Evolutionary conservation across 2,797 vertebrate genomes (phyloP).

Genomic region (Hippoglossus hippoglossus): DNA sequence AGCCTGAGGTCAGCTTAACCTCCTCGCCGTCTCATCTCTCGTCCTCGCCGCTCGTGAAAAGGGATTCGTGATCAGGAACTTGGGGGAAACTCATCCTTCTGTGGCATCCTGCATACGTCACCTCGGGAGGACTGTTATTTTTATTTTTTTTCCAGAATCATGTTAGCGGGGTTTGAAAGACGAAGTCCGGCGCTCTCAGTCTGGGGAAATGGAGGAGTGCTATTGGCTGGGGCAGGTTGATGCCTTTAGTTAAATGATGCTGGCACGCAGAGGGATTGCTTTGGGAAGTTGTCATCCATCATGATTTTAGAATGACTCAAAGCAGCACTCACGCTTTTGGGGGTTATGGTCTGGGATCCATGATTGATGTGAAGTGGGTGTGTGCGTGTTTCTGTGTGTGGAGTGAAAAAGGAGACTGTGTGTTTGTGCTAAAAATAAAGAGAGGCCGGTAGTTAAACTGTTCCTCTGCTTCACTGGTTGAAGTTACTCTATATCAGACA

Average conservation of each 20-base stretch:
- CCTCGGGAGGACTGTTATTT: conserved; percentile 19
- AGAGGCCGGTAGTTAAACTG: conserved; percentile 30
- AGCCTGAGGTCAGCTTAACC: conserved; percentile 80
- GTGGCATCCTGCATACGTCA: conserved; percentile 65
- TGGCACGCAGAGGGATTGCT: conserved; percentile 83
- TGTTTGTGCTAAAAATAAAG: conserved; percentile 36
- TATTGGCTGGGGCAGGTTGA: conserved; percentile 75
- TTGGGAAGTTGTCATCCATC: conserved; percentile 87
- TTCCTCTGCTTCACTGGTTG: conserved; percentile 37
- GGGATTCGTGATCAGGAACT: conserved; percentile 57
- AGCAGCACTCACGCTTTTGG: conserved; percentile 75
- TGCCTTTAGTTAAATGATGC: conserved; percentile 84
- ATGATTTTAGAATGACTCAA: conserved; percentile 85
- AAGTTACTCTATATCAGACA: conserved; percentile 40
- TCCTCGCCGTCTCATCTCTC: conserved; percentile 58
- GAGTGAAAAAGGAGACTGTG: conserved; percentile 37
- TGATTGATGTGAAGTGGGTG: conserved; percentile 80
- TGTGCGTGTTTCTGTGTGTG: conserved; percentile 40
- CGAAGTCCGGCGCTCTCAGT: conserved; percentile 41
- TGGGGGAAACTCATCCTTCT: conserved; percentile 59
- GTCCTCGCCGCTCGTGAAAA: conserved; percentile 43
- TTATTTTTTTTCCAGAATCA: conserved; percentile 19
- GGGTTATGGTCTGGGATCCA: conserved; percentile 79
- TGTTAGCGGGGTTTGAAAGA: conserved; percentile 48
- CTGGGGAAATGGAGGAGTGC: conserved; percentile 46